Percentiles rank a stretch among this genome's conserved stretches.
Evolutionary conservation across 92 coral and sea anemone genomes (phyloP).

Genomic region (Micromussa lordhowensis): DNA sequence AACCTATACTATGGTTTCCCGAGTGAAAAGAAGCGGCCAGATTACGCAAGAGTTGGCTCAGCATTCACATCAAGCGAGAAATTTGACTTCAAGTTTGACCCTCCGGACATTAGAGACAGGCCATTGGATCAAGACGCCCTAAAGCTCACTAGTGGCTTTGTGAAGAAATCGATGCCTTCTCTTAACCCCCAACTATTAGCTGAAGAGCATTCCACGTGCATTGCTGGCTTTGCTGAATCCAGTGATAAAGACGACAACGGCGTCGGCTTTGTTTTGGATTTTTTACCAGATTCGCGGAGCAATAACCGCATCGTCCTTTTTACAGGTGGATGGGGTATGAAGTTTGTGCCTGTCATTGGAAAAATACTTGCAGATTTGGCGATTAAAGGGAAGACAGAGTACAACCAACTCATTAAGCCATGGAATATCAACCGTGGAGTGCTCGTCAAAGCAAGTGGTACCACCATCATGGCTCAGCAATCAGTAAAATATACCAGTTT

Average conservation of each 20-base stretch:
- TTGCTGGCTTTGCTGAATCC: constrained; percentile 59
- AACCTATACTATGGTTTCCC: constrained; percentile 52
- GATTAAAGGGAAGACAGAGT: constrained; percentile 44
- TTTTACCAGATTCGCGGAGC: constrained; percentile 40
- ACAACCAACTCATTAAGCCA: constrained; percentile 53
- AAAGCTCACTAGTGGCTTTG: constrained; percentile 43
- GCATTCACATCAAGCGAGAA: constrained; percentile 53
- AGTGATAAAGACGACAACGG: constrained; percentile 36
- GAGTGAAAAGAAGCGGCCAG: constrained; percentile 37
- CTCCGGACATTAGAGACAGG: constrained; percentile 43
- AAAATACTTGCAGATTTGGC: constrained; percentile 63
- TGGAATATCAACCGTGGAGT: constrained; percentile 61
- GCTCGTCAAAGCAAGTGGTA: constrained; percentile 15
- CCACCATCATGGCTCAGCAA: constrained; percentile 32
- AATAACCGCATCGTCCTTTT: constrained; percentile 58
- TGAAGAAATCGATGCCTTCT: constrained; percentile 52
- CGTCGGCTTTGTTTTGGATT: constrained; percentile 58
- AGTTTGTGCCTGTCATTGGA: constrained; percentile 61
- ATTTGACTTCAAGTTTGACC: constrained; percentile 54
- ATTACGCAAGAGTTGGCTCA: constrained; percentile 41
- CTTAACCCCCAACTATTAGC: constrained; percentile 13
- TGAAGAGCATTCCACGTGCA: constrained; percentile 35
- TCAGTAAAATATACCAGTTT: constrained; percentile 24
- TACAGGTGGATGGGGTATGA: constrained; percentile 65
- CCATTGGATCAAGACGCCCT: constrained; percentile 52